Evolutionary conservation across 1,140 invertebrate genomes (phyloP).

Genomic region (Euwallacea fornicatus): DNA sequence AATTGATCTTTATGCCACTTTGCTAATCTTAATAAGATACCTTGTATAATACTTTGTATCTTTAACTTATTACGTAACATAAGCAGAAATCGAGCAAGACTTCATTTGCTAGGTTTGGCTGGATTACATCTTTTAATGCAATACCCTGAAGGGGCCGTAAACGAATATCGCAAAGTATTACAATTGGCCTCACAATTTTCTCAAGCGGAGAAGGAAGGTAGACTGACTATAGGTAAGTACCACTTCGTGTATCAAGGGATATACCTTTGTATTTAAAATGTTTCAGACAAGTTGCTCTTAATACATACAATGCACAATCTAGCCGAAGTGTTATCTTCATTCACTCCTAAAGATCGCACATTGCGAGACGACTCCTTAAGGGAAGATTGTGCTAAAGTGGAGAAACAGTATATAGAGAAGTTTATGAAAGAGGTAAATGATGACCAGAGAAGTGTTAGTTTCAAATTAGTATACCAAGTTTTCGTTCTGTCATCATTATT

Average conservation of each 20-base stretch:
- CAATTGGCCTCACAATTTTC: conserved; percentile 59
- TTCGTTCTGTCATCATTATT: background rate
- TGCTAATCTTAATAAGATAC: too few species aligned
- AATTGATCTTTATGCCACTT: too few species aligned
- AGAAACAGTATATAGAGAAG: conserved; percentile 65
- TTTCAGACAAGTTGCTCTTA: conserved; percentile 57
- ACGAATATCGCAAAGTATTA: conserved; percentile 65
- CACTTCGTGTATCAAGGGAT: too few species aligned
- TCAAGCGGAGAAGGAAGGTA: conserved; percentile 43
- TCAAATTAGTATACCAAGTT: background rate
- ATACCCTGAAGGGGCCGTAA: conserved; percentile 60
- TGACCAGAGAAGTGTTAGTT: too few species aligned
- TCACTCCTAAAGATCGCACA: conserved; percentile 54
- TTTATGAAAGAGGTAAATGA: conserved; percentile 42
- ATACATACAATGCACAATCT: conserved; percentile 74
- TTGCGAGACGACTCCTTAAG: conserved; percentile 58
- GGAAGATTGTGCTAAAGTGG: conserved; percentile 59
- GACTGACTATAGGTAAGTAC: conserved; percentile 45
- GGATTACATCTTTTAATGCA: conserved; percentile 64
- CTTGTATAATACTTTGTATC: too few species aligned
- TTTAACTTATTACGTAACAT: too few species aligned
- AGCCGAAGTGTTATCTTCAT: conserved; percentile 56
- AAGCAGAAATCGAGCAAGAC: background rate
- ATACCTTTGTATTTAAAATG: background rate
- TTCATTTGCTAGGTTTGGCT: conserved; percentile 56